Conservation (phyloP, 2,113 vertebrate genomes). For the Leiothrix lutea region DNA sequence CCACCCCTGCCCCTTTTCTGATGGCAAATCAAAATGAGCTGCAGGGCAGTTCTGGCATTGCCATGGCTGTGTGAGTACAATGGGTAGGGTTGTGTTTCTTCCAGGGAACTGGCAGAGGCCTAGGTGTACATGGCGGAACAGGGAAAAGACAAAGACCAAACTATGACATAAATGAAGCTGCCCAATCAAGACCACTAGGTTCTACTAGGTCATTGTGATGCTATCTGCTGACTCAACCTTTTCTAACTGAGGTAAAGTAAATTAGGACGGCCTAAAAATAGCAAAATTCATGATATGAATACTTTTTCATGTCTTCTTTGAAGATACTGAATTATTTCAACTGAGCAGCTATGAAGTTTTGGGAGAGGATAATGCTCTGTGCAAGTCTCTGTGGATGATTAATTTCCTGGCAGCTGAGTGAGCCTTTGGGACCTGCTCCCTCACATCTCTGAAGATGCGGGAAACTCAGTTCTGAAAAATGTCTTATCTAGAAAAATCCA, state of each 20-base stretch:
- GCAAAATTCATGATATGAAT: neutral
- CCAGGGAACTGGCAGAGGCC: neutral
- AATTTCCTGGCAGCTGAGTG: fast-evolving
- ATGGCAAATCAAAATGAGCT: neutral
- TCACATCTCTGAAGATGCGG: neutral
- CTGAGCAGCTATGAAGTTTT: neutral
- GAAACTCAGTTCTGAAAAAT: neutral
- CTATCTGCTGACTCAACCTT: neutral
- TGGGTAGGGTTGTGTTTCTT: neutral
- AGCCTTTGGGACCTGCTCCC: neutral
- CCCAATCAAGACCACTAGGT: neutral
- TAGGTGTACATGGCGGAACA: neutral
- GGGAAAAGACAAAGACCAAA: neutral
- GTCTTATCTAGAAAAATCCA: neutral
- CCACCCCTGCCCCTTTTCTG: neutral
- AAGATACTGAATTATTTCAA: neutral
- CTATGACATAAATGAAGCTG: neutral
- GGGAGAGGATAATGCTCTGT: neutral
- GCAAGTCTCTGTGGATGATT: neutral
- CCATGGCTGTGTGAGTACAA: neutral
- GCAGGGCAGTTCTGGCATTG: neutral
- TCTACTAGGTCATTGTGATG: neutral
- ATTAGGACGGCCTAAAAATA: neutral
- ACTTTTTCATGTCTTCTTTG: neutral
- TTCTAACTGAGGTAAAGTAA: neutral